These are phyloP conservation scores for Aix galericulata DNA, from an alignment of 2,113 vertebrate species.

Conservation along the genomic window DNA sequence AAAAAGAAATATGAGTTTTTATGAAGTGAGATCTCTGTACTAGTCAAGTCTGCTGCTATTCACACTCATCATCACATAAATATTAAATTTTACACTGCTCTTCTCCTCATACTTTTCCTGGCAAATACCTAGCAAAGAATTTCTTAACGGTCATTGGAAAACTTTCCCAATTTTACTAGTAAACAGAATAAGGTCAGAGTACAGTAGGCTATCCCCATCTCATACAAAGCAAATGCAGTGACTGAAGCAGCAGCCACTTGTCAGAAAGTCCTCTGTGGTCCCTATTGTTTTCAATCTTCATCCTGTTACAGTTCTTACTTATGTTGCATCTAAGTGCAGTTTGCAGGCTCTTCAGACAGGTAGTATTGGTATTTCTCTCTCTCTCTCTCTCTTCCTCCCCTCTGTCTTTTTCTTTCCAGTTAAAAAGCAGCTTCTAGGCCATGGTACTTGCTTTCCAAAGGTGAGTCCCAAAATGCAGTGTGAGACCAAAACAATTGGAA, in stretches of 20 bases:
- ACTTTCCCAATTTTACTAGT: background rate
- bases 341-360: background rate
- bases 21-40: background rate
- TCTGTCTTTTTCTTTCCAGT: background rate
- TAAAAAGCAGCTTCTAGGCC: background rate
- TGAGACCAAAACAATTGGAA: background rate
- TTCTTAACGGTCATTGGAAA: background rate
- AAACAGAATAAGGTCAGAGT: background rate
- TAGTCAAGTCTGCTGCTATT: background rate
- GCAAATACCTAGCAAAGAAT: background rate
- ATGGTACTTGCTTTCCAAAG: background rate
- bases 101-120: background rate
- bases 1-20: background rate
- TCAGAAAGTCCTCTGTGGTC: background rate
- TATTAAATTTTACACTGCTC: fast-evolving
- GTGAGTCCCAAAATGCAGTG: background rate
- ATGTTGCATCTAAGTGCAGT: background rate
- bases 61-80: background rate
- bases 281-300: background rate
- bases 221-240: background rate
- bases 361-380: background rate
- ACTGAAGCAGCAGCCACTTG: background rate
- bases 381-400: too few relatives aligned
- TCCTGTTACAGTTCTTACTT: background rate
- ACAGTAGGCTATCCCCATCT: background rate